Conservation (phyloP, 2,888 invertebrate genomes). For the Hyalella azteca region DNA sequence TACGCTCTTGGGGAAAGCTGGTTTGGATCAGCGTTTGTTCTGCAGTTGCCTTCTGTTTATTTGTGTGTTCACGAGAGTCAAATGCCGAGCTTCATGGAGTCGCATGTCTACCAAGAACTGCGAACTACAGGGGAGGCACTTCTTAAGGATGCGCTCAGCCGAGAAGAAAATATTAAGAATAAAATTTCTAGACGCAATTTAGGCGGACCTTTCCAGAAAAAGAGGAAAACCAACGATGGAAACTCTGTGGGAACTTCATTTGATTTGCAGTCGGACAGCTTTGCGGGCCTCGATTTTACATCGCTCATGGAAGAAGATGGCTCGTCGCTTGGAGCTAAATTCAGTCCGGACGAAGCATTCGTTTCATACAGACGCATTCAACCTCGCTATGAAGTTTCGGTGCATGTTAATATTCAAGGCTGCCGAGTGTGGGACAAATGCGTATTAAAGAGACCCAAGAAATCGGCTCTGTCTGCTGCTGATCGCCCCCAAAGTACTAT, state of each 20-base stretch:
- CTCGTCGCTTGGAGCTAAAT: background rate
- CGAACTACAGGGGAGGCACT: constrained; percentile 51
- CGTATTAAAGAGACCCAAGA: constrained; percentile 45
- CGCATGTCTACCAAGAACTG: constrained; percentile 48
- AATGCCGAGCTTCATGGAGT: constrained; percentile 48
- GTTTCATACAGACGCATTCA: constrained; percentile 38
- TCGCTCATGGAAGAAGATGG: background rate
- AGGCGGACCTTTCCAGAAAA: constrained; percentile 23
- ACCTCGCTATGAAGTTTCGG: background rate
- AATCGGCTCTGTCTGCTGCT: constrained; percentile 36
- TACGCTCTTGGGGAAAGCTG: constrained; percentile 53
- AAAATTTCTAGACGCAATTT: background rate
- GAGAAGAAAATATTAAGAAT: constrained; percentile 38
- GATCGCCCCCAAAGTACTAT: constrained; percentile 48
- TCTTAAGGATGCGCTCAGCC: constrained; percentile 40
- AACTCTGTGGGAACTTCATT: background rate
- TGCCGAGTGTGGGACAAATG: constrained; percentile 41
- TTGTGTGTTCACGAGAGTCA: constrained; percentile 46
- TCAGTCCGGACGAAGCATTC: background rate
- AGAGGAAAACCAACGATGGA: constrained; percentile 41
- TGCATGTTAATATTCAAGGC: constrained; percentile 48
- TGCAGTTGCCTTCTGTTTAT: constrained; percentile 53
- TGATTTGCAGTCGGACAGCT: background rate
- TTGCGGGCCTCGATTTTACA: background rate
- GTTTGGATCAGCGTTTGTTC: constrained; percentile 52